Conservation (phyloP, 1,140 invertebrate species). For the Brachionus asplanchnoidis region DNA sequence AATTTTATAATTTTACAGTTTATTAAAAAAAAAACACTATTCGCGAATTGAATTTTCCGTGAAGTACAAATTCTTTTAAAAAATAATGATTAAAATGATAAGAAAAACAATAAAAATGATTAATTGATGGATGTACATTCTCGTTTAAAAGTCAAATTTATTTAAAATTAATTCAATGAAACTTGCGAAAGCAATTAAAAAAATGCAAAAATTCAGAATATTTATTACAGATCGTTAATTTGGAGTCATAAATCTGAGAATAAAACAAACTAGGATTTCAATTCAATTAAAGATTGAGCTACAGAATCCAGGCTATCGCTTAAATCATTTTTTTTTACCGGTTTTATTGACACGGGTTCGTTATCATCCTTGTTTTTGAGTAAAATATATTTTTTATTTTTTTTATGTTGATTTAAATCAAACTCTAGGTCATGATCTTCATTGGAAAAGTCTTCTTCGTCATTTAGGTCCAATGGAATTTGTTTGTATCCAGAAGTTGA, state of each 20-base stretch:
- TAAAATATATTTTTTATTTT: conserved; percentile 1
- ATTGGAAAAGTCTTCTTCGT: not conserved
- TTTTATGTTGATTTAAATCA: not conserved
- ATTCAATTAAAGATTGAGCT: not conserved
- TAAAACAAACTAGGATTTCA: not conserved
- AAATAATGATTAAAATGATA: no score
- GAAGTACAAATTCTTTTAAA: no score
- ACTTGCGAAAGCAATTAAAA: not conserved
- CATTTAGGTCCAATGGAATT: not conserved
- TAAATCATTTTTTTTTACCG: not conserved
- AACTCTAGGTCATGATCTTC: not conserved
- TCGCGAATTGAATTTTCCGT: no score
- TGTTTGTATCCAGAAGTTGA: not conserved
- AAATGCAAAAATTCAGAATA: not conserved
- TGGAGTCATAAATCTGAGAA: not conserved
- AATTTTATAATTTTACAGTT: no score
- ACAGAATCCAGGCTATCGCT: not conserved
- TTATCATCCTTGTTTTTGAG: not conserved
- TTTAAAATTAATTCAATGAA: not conserved
- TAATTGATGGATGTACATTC: no score
- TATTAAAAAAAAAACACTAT: no score
- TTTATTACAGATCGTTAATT: not conserved
- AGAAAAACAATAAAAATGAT: no score
- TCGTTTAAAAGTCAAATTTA: no score
- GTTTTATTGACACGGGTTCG: not conserved